Evolutionary conservation across 2,888 invertebrate genomes (phyloP), one percentile per base, ranked within the genome.

Genomic region (Gymnocheta viridis): DNA sequence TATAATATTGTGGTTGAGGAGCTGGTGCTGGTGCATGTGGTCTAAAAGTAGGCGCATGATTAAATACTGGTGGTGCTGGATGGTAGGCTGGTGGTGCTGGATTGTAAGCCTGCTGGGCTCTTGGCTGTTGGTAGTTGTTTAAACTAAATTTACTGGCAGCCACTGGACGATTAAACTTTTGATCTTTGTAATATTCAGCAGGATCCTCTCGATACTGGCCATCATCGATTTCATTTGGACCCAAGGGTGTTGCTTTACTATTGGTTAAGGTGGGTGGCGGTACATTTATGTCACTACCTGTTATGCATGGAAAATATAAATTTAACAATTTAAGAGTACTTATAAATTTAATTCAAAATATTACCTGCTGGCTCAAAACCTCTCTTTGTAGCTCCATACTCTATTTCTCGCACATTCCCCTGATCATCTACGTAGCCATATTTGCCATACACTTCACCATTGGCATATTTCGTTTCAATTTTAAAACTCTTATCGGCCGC

Each of bases 151-250:
- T 90, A 82, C 90, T 92, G n/a, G 90, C 89, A 3, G 90, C 87
- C 38, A 89, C 84, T 17, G 89, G 89, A 14, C 90, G 94, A 92
- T 93, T 94, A 69, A 66, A 90, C 86, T 94, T 94, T 9, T 95
- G 94, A 88, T 95, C 94, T 86, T 94, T 94, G 91, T 96, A 95
- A 92, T 97, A 97, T 82, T 96, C 93, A 82, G 94, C 94, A 0
- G 97, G 97, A 90, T 97, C 96, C 89, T 97, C 97, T 58, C 96
- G 93, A 91, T 97, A 97, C 88, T 97, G 96, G 0, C 97, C 97
- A 89, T 97, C 97, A 89, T 97, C 97, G 88, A 96, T 94, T 89
- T 96, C 95, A 54, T 93, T 92, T 9, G 90, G 91, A n/a, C 89
- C 92, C 78, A 93, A 87, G 0, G 94, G 93, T 76, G 92, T 90